Percentiles rank a stretch among this genome's conserved stretches.
phyloP scores from a whole-genome alignment of 2,797 vertebrate species.

The Mus spretus region DNA sequence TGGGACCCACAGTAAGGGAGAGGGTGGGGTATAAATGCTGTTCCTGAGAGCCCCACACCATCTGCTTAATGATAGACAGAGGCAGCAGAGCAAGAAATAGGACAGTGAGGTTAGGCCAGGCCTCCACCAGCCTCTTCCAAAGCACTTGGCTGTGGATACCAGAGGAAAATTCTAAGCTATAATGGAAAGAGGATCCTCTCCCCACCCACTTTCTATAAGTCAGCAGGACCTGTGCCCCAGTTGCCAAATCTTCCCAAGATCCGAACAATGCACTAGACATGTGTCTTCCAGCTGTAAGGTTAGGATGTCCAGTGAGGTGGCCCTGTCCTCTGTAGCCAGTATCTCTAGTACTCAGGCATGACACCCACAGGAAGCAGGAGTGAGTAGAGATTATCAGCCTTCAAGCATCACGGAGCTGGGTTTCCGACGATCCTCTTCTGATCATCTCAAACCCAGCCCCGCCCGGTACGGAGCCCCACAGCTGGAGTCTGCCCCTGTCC shows the following conservation, averaged over 20 bases:
- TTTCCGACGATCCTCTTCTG: not conserved
- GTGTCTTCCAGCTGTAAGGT: not conserved
- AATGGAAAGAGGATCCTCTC: not conserved
- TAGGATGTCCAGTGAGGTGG: not conserved
- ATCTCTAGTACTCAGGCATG: not conserved
- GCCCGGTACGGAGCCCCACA: not conserved
- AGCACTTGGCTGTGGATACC: not conserved
- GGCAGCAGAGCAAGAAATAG: not conserved
- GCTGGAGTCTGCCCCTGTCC: not conserved
- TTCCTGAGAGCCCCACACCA: not conserved
- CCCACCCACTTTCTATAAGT: not conserved
- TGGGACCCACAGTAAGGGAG: not conserved
- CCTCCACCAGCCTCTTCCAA: not conserved
- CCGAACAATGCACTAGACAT: not conserved
- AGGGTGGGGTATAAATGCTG: not conserved
- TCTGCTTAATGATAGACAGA: not conserved
- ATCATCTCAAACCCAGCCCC: not conserved
- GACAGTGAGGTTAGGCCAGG: not conserved
- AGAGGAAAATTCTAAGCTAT: not conserved
- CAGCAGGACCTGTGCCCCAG: not conserved
- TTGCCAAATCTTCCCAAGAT: not conserved
- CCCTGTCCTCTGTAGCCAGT: not conserved
- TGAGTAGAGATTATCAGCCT: not conserved
- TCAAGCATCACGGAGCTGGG: not conserved
- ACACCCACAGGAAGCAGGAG: not conserved